Conservation (phyloP, 2,888 invertebrate species). For the Brachynemurus nebulosus region DNA sequence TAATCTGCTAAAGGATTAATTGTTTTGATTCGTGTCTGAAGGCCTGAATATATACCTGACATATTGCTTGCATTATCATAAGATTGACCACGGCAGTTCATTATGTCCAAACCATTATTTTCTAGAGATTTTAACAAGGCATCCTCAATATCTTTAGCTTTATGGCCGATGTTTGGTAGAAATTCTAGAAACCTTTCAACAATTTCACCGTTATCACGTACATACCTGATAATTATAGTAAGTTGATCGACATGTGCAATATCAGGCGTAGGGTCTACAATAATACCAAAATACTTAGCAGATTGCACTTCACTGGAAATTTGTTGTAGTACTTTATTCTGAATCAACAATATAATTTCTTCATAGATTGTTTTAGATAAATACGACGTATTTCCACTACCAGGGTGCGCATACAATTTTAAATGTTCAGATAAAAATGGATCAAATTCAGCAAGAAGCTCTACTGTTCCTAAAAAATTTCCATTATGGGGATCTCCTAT, state of each 20-base stretch:
- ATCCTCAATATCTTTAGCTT: conserved; percentile 13
- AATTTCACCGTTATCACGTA: conserved; percentile 10
- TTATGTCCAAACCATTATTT: conserved; percentile 15
- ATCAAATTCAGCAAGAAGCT: conserved; percentile 10
- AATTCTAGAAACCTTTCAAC: conserved; percentile 17
- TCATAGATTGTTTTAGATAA: conserved; percentile 8
- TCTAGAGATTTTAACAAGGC: conserved; percentile 13
- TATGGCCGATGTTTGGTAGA: conserved; percentile 17
- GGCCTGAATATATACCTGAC: conserved; percentile 6
- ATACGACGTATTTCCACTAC: conserved; percentile 4
- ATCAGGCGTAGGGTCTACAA: conserved; percentile 8
- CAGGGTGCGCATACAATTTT: conserved; percentile 7
- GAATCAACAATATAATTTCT: conserved; percentile 3
- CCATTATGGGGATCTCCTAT: conserved; percentile 9
- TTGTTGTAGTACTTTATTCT: conserved; percentile 6
- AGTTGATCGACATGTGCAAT: conserved; percentile 15
- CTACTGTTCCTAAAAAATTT: conserved; percentile 7
- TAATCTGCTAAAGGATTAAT: conserved; percentile 4
- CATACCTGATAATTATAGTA: conserved; percentile 11
- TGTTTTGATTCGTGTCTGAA: conserved; percentile 3
- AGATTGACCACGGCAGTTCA: conserved; percentile 10
- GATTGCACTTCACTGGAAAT: conserved; percentile 10
- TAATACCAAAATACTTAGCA: conserved; percentile 10
- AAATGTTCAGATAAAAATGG: conserved; percentile 8
- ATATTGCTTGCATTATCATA: conserved; percentile 6